Evolutionary conservation across 2,797 vertebrate genomes (phyloP), one percentile per base, ranked within the genome.

Genomic region (Pantherophis alleghaniensis): DNA sequence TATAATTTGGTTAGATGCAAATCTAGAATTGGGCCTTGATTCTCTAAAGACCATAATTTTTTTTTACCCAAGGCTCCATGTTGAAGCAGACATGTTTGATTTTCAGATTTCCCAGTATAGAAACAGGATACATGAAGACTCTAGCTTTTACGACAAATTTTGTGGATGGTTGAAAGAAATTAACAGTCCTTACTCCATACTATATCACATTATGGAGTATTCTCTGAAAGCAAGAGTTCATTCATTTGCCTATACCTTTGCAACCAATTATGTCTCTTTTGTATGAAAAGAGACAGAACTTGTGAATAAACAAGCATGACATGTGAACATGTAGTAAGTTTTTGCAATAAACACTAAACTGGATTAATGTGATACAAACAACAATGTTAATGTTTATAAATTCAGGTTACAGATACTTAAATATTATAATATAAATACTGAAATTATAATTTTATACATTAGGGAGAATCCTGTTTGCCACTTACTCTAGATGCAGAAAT

Each of bases 361-460:
- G 61, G 91, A 92, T 86, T 93, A 24, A 16, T 63, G 88, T 90
- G 87, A 56, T 90, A 90, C n/a, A 86, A 93, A 51, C 53, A 91
- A 94, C 63, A 93, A 91, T 92, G 53, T 53, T 90, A 89, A 42
- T 90, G 63, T 92, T 90, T 94, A 60, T 90, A 47, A 90, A 94
- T 63, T 90, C 55, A 32, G 37, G 61, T 92, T 94, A 92, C 66
- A 94, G 91, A 94, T 92, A 83, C 59, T 92, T 91, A 93, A 59
- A 95, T 53, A 88, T 93, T 53, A 83, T 90, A 94, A 90, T 22
- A 92, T 53, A 94, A 94, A 57, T 87, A 93, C 87, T 95, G 90
- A 92, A 88, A 88, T 42, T 56, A 57, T 24, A 87, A 90, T 60
- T 86, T 94, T 87, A 60, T 90, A 91, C 55, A 91, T 32, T 89